Percentiles rank a stretch among this genome's conserved stretches.
phyloP scores from a whole-genome alignment of 2,797 vertebrate species.

The Chaetophractus vellerosus region DNA sequence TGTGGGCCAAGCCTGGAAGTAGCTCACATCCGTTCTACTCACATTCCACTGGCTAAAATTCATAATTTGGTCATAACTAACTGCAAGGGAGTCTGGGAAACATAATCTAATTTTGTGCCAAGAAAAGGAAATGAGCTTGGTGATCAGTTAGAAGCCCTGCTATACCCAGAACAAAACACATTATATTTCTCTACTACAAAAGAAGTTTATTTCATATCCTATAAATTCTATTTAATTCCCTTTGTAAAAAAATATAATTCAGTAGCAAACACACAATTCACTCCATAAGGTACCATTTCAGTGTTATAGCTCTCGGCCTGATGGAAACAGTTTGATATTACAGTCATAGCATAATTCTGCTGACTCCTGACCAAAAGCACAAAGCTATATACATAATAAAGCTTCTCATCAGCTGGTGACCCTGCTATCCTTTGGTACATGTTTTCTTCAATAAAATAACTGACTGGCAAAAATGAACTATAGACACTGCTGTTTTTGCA shows the following conservation, averaged over 20 bases:
- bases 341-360: not conserved
- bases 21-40: not conserved
- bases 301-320: not conserved
- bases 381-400: slow-evolving; percentile 39
- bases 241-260: not conserved
- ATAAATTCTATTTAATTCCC: not conserved
- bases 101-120: not conserved
- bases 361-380: slow-evolving; percentile 30
- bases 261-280: not conserved
- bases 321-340: slow-evolving; percentile 38
- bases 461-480: slow-evolving; percentile 67
- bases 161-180: not conserved
- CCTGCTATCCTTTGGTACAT: slow-evolving; percentile 61
- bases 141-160: not conserved
- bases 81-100: slow-evolving; percentile 25
- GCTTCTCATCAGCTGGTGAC: slow-evolving; percentile 60
- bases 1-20: not conserved
- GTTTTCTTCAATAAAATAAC: slow-evolving; percentile 70
- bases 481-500: slow-evolving; percentile 67
- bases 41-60: slow-evolving; percentile 19
- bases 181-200: not conserved
- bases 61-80: slow-evolving; percentile 11
- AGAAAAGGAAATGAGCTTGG: slow-evolving; percentile 3
- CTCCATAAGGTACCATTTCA: slow-evolving; percentile 35
- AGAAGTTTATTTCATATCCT: not conserved